These are phyloP conservation scores for Cyclopterus lumpus DNA, from an alignment of 2,797 vertebrate genomes.

Conservation along the genomic window DNA sequence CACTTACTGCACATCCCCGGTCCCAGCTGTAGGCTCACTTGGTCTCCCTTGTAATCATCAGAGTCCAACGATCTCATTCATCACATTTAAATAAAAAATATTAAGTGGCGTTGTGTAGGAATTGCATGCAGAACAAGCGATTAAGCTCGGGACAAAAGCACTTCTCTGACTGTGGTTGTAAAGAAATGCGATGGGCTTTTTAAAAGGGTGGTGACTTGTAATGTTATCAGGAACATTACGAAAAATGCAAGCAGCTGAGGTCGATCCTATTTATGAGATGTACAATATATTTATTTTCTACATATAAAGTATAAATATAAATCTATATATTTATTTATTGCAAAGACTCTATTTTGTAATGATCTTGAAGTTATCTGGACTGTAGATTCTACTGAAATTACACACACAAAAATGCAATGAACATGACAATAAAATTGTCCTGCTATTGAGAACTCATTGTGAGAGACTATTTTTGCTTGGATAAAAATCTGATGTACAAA, in stretches of 20 bases:
- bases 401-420: conserved; percentile 80
- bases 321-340: conserved; percentile 99
- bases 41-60: conserved; percentile 43
- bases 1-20: conserved; percentile 75
- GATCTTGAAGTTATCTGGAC: conserved; percentile 94
- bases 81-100: conserved; percentile 50
- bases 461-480: conserved; percentile 80
- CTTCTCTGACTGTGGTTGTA: conserved; percentile 69
- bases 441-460: conserved; percentile 80
- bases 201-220: conserved; percentile 81
- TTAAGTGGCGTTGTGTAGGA: conserved; percentile 38
- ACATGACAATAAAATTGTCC: conserved; percentile 96
- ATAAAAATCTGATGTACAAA: conserved; percentile 76
- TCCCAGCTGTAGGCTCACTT: conserved; percentile 36
- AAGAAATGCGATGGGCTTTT: conserved; percentile 64
- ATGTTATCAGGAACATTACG: conserved; percentile 89
- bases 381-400: conserved; percentile 95
- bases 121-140: conserved; percentile 42
- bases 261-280: conserved; percentile 99
- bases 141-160: conserved; percentile 63
- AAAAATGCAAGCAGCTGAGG: conserved; percentile 90
- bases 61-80: conserved; percentile 48
- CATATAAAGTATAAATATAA: conserved; percentile 94
- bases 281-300: conserved; percentile 99
- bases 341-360: conserved; percentile 99